These are phyloP conservation scores for Leucozona laternaria DNA, from an alignment of 2,888 invertebrate species.

Conservation along the genomic window DNA sequence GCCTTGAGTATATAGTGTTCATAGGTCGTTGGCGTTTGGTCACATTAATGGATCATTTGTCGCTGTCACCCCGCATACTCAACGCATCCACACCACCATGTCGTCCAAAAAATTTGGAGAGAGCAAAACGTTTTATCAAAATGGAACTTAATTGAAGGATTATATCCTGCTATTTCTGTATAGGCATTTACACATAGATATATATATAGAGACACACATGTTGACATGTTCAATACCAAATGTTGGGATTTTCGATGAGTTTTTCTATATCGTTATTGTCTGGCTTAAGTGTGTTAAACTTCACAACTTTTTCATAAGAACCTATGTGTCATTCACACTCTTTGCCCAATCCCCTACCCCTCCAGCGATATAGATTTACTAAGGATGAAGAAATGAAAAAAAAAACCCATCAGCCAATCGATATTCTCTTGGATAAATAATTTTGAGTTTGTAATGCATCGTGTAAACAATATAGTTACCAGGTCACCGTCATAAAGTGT, in stretches of 20 bases:
- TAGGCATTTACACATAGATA: not conserved
- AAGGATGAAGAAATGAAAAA: not conserved
- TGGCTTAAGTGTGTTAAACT: not conserved
- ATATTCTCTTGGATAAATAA: slow-evolving; percentile 38
- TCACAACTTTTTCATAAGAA: not conserved
- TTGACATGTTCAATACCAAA: slow-evolving; percentile 6
- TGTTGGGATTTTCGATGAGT: not conserved
- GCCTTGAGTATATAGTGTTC: slow-evolving; percentile 59
- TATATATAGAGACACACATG: too few species aligned
- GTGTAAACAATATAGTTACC: slow-evolving; percentile 33
- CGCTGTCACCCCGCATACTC: not conserved
- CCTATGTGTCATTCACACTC: slow-evolving; percentile 19
- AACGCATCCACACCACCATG: not conserved
- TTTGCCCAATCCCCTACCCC: too few species aligned
- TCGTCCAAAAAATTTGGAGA: not conserved
- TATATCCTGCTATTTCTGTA: not conserved
- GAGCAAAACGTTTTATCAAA: slow-evolving; percentile 16
- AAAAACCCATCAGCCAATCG: slow-evolving; percentile 22
- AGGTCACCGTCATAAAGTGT: slow-evolving; percentile 11
- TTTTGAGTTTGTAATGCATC: slow-evolving; percentile 38
- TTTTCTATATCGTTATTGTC: not conserved
- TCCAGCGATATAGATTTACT: not conserved
- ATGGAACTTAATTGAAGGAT: slow-evolving; percentile 51
- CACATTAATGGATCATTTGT: slow-evolving; percentile 53
- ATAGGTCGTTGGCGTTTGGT: slow-evolving; percentile 67